These are phyloP conservation scores for Archips crataeganus DNA, from an alignment of 2,888 invertebrate species.

Conservation along the genomic window DNA sequence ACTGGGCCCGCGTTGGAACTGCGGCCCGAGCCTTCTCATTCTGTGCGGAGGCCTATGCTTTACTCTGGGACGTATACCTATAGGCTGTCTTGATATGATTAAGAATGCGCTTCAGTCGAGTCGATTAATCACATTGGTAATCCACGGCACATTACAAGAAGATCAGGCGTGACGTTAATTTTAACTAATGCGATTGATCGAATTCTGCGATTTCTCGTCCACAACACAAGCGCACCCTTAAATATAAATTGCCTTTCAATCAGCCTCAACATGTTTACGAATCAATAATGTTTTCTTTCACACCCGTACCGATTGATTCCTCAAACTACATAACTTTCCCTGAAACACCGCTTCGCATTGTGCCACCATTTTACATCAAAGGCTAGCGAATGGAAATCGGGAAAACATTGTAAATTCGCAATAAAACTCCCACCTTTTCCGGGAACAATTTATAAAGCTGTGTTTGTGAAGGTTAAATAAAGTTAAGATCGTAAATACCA, in stretches of 20 bases:
- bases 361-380: not conserved
- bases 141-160: no score
- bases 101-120: no score
- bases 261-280: conserved; percentile 49
- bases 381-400: conserved; percentile 3
- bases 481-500: conserved; percentile 22
- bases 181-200: no score
- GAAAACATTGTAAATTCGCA: conserved; percentile 4
- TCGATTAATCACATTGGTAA: no score
- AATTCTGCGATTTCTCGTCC: no score
- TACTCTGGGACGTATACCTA: no score
- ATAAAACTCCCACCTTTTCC: conserved; percentile 11
- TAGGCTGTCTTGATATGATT: no score
- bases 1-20: no score
- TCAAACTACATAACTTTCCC: conserved; percentile 3
- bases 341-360: not conserved
- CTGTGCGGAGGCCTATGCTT: no score
- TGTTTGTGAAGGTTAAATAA: conserved; percentile 26
- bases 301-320: not conserved
- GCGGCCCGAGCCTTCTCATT: no score
- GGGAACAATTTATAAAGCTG: conserved; percentile 18
- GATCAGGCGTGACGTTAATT: no score
- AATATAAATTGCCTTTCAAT: conserved; percentile 12
- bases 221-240: no score
- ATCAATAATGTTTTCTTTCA: not conserved